Conservation (phyloP, 2,888 invertebrate species). For the Synanthedon vespiformis region DNA sequence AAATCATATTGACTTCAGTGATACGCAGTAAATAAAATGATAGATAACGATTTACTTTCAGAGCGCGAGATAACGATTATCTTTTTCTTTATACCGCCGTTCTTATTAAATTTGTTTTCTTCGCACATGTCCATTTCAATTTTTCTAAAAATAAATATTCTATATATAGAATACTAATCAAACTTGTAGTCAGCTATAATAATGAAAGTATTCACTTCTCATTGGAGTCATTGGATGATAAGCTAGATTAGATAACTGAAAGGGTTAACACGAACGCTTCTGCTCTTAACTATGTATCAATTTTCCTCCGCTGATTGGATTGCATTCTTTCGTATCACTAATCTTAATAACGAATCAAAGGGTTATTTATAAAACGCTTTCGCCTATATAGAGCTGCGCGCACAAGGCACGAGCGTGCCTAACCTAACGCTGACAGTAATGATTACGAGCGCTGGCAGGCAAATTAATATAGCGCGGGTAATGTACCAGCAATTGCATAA, state of each 20-base stretch:
- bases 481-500: conserved; percentile 9
- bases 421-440: conserved; percentile 13
- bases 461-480: conserved; percentile 19
- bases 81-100: too few relatives aligned
- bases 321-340: conserved; percentile 3
- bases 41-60: too few relatives aligned
- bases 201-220: too few relatives aligned
- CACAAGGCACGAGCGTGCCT: conserved; percentile 1
- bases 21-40: too few relatives aligned
- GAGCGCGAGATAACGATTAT: too few relatives aligned
- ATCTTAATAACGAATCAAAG: conserved; percentile 4
- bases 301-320: conserved; percentile 1
- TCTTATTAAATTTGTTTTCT: too few relatives aligned
- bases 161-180: too few relatives aligned
- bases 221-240: not conserved
- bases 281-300: conserved; percentile 3
- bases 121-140: too few relatives aligned
- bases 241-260: not conserved
- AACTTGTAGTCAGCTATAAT: too few relatives aligned
- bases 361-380: conserved; percentile 7
- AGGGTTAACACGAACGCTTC: not conserved
- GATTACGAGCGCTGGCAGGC: conserved; percentile 24
- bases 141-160: too few relatives aligned
- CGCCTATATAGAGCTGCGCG: conserved; percentile 4
- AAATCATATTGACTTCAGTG: too few relatives aligned